Evolutionary conservation across 2,797 vertebrate genomes (phyloP).

Genomic region (Oreortyx pictus): DNA sequence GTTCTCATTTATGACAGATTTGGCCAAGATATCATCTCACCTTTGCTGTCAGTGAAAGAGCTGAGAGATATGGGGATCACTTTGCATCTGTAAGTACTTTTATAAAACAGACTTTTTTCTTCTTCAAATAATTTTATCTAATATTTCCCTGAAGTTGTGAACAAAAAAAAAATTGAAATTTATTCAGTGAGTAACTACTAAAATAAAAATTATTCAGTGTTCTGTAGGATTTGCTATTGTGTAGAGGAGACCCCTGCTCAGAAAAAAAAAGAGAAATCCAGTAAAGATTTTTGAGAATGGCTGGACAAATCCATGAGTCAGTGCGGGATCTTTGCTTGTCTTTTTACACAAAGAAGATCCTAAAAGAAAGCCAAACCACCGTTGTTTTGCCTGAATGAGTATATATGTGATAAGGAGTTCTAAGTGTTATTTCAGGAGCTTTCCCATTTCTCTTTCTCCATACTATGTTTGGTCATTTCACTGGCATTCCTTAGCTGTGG

Average conservation of each 20-base stretch:
- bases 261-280: not conserved
- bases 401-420: not conserved
- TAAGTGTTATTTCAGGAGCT: not conserved
- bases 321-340: not conserved
- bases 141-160: not conserved
- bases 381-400: no score
- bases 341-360: not conserved
- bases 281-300: not conserved
- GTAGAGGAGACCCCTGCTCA: not conserved
- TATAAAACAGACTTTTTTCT: not conserved
- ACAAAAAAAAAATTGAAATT: not conserved
- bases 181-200: not conserved
- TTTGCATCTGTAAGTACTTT: conserved; percentile 88
- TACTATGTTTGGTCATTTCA: not conserved
- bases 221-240: not conserved
- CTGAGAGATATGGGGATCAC: conserved; percentile 98
- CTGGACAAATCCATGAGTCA: not conserved
- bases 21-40: conserved; percentile 98
- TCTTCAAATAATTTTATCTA: not conserved
- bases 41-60: conserved; percentile 95
- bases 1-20: conserved; percentile 96
- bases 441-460: not conserved
- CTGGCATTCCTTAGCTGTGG: not conserved
- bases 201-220: not conserved
- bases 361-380: no score